Evolutionary conservation across 2,113 vertebrate species (phyloP).

Genomic region (Ibidorhyncha struthersii): DNA sequence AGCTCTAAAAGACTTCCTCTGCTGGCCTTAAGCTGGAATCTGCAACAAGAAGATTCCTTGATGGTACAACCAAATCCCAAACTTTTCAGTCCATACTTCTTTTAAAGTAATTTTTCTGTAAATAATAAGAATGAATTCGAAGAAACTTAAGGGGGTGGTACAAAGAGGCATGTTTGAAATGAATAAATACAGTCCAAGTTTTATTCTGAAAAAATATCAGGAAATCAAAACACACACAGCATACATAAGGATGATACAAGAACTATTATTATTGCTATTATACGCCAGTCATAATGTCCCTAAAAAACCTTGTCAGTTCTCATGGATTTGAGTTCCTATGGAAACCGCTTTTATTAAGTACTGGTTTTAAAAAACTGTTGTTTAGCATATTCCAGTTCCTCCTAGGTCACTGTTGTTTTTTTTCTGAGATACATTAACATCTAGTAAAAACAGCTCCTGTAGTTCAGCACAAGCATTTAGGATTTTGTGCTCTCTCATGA

Average conservation of each 20-base stretch:
- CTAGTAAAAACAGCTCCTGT: not conserved
- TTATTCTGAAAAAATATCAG: conserved; percentile 15
- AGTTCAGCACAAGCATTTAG: not conserved
- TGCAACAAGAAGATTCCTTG: not conserved
- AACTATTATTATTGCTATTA: conserved; percentile 9
- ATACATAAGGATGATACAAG: not conserved
- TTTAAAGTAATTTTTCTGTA: not conserved
- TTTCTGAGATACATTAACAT: not conserved
- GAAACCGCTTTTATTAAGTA: not conserved
- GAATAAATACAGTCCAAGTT: not conserved
- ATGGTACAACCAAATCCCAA: not conserved
- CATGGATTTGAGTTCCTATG: conserved; percentile 27
- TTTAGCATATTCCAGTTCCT: not conserved
- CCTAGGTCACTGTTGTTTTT: not conserved
- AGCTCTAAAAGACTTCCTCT: not conserved
- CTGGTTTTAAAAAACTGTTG: not conserved
- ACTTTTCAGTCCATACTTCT: not conserved
- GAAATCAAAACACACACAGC: conserved; percentile 1
- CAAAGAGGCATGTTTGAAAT: not conserved
- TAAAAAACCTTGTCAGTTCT: conserved; percentile 25
- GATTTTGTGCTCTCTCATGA: not conserved
- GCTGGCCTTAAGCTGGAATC: not conserved
- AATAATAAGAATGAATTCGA: not conserved
- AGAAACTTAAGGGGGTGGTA: not conserved
- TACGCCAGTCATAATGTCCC: conserved; percentile 2